Conservation (phyloP, 2,113 vertebrate genomes). For the Seriola quinqueradiata region DNA sequence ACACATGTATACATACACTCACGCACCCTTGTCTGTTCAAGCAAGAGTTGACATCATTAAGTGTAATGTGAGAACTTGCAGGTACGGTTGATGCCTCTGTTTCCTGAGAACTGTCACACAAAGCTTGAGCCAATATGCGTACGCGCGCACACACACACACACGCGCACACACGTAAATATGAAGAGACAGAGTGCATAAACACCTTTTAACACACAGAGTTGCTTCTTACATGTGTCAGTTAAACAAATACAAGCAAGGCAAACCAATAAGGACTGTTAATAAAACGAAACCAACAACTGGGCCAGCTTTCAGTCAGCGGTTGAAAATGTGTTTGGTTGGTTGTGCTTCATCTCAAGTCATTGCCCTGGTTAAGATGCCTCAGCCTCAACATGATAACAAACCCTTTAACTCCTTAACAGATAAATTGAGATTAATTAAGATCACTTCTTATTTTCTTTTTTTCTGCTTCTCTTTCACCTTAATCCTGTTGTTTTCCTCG, state of each 20-base stretch:
- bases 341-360: neutral
- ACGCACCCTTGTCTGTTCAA: constrained; percentile 48
- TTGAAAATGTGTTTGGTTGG: neutral
- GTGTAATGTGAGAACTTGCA: constrained; percentile 68
- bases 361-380: neutral
- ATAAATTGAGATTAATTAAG: too few relatives aligned
- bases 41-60: constrained; percentile 53
- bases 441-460: neutral
- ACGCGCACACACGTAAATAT: neutral
- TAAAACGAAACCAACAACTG: neutral
- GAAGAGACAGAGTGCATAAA: neutral
- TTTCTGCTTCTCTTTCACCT: neutral
- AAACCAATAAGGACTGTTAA: neutral
- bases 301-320: neutral
- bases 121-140: neutral
- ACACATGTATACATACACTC: constrained; percentile 1
- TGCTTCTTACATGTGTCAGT: constrained; percentile 4
- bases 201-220: neutral
- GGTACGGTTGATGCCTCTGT: constrained; percentile 57
- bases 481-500: constrained; percentile 36
- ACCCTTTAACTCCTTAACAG: constrained; percentile 7
- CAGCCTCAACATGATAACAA: neutral
- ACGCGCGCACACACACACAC: neutral
- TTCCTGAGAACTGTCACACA: constrained; percentile 61
- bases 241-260: constrained; percentile 2